These are phyloP conservation scores for Hesperophylax magnus DNA, from an alignment of 1,140 invertebrate species.

Conservation along the genomic window DNA sequence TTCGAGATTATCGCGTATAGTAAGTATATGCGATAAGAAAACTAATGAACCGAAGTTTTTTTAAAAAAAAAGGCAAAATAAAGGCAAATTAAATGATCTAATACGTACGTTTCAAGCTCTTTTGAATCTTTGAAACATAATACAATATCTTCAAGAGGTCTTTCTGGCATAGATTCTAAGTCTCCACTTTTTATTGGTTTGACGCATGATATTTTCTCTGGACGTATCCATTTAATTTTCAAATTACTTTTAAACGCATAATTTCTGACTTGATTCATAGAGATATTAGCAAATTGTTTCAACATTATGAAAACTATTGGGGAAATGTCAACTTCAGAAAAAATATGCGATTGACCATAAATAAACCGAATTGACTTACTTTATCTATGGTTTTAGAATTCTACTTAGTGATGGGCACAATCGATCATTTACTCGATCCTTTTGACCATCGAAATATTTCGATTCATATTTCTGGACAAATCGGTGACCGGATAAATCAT, in stretches of 20 bases:
- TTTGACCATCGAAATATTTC: no score
- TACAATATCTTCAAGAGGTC: constrained; percentile 63
- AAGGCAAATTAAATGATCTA: background rate
- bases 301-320: constrained; percentile 14
- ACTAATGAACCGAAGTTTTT: no score
- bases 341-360: background rate
- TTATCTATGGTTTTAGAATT: no score
- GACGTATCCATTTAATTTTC: constrained; percentile 77
- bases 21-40: no score
- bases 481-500: no score
- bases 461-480: no score
- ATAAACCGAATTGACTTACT: no score
- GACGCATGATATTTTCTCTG: constrained; percentile 70
- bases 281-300: constrained; percentile 54
- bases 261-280: constrained; percentile 54
- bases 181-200: constrained; percentile 74
- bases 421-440: no score
- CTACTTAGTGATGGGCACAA: no score
- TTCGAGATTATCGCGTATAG: no score
- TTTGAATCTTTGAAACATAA: constrained; percentile 66
- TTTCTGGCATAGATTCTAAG: constrained; percentile 63
- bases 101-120: constrained; percentile 71
- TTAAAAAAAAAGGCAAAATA: no score
- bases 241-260: constrained; percentile 72
- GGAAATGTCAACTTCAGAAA: background rate